phyloP scores from a whole-genome alignment of 2,797 vertebrate genomes.

The Pachyuromys duprasi region DNA sequence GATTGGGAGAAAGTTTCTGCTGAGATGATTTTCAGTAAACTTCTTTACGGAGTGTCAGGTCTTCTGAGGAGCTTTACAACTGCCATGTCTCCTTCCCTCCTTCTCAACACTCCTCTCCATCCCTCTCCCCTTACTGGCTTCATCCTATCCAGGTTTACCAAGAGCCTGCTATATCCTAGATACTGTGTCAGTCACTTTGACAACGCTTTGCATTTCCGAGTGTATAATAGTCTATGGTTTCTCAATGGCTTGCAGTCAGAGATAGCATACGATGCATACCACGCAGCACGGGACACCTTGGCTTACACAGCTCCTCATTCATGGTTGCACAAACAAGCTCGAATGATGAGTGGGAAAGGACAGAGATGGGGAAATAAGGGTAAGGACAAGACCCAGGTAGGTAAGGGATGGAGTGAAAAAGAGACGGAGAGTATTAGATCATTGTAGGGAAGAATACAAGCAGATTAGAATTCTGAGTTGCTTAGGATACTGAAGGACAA shows the following conservation, averaged over 20 bases:
- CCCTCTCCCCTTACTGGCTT: neutral
- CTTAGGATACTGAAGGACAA: neutral
- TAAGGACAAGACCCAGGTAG: neutral
- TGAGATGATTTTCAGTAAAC: neutral
- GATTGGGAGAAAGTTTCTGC: conserved; percentile 14
- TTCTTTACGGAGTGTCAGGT: neutral
- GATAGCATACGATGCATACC: neutral
- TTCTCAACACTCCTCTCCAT: neutral
- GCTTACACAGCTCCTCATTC: neutral
- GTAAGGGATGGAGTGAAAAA: neutral
- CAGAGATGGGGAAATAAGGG: neutral
- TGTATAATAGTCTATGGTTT: neutral
- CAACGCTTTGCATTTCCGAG: neutral
- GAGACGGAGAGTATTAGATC: neutral
- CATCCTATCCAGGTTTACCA: neutral
- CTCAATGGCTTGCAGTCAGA: neutral
- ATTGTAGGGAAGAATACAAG: neutral
- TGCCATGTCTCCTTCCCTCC: neutral
- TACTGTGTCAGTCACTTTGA: neutral
- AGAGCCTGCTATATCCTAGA: neutral
- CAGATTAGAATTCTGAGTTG: neutral
- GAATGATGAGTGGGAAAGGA: neutral
- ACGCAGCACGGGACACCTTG: neutral
- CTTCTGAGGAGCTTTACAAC: neutral
- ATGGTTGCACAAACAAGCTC: neutral